Conservation (phyloP, 2,113 vertebrate genomes). For the Athene cunicularia region DNA sequence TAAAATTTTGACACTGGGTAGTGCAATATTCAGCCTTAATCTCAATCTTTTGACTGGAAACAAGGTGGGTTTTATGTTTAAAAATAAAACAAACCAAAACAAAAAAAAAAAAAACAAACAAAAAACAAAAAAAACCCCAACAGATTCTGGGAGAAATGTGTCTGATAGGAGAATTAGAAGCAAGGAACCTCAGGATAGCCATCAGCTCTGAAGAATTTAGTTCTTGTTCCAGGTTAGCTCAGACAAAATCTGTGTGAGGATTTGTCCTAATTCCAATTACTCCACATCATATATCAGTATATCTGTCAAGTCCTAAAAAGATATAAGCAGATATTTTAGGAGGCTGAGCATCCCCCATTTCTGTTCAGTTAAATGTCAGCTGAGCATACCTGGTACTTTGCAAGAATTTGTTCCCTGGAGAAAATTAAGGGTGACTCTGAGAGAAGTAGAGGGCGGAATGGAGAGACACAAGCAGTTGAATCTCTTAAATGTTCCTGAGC, state of each 20-base stretch:
- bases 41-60: not conserved
- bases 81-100: not conserved
- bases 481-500: not conserved
- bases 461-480: not conserved
- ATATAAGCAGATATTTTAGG: not conserved
- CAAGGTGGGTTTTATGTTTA: not conserved
- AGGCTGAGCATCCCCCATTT: not conserved
- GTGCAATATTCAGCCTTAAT: not conserved
- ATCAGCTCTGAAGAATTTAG: not conserved
- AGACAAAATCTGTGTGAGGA: not conserved
- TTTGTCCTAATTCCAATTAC: constrained; percentile 21
- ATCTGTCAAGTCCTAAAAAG: not conserved
- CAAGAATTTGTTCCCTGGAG: not conserved
- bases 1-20: not conserved
- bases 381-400: not conserved
- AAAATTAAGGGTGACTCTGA: constrained; percentile 15
- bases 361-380: constrained; percentile 28
- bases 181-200: not conserved
- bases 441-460: not conserved
- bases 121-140: not conserved
- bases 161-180: not conserved
- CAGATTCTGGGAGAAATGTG: not conserved
- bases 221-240: not conserved
- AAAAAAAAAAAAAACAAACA: too few relatives aligned
- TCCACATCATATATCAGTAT: not conserved